Percentiles rank a stretch among this genome's conserved stretches.
phyloP scores from a whole-genome alignment of 2,888 invertebrate species.

The Drosophila mulleri region DNA sequence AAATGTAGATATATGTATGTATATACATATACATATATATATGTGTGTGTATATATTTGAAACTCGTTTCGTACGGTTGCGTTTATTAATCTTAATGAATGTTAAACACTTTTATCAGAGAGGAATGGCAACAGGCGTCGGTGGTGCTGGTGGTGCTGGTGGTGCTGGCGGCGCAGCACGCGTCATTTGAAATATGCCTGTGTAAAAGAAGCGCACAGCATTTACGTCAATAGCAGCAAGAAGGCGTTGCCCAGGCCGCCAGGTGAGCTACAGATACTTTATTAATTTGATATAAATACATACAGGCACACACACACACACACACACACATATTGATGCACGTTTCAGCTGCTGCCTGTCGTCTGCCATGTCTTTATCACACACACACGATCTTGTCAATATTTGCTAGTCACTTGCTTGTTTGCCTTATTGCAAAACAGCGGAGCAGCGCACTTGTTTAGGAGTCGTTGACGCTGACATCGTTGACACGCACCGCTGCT shows the following conservation, averaged over 20 bases:
- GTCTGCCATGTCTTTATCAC: conserved; percentile 44
- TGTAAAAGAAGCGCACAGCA: conserved; percentile 59
- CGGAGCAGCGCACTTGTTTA: conserved; percentile 61
- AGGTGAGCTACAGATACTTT: conserved; percentile 33
- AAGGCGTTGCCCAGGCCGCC: conserved; percentile 20
- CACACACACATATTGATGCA: background rate
- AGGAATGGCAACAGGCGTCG: conserved; percentile 37
- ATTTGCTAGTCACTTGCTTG: conserved; percentile 74
- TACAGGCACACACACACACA: background rate
- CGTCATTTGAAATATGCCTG: conserved; percentile 66
- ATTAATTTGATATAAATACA: conserved; percentile 36
- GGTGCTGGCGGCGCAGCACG: conserved; percentile 52
- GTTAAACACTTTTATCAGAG: conserved; percentile 80
- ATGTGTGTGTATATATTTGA: conserved; percentile 48
- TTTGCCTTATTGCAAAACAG: conserved; percentile 63
- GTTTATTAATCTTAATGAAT: conserved; percentile 81
- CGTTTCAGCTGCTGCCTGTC: background rate
- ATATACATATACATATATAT: too few species aligned
- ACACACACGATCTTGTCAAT: conserved; percentile 68
- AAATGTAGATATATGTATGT: background rate
- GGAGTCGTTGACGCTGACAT: conserved; percentile 57
- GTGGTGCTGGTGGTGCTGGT: background rate
- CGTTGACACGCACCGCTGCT: conserved; percentile 12
- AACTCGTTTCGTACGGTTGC: conserved; percentile 69
- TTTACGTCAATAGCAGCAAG: conserved; percentile 61